Conservation (phyloP, 2,113 vertebrate species). For the Leuciscus idus region DNA sequence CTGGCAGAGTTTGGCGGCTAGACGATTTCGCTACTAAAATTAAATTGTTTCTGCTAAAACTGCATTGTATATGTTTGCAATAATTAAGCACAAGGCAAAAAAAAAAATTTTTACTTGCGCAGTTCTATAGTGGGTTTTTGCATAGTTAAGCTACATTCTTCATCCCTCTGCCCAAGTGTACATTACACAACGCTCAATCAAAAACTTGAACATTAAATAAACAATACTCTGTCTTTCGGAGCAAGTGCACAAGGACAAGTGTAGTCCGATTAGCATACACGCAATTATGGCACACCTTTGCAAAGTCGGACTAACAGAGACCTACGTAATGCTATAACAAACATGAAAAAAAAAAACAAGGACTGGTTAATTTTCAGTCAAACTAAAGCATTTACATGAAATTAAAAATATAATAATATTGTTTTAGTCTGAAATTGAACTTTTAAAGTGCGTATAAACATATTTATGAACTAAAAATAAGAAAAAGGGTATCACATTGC, state of each 20-base stretch:
- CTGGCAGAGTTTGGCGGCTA: not conserved
- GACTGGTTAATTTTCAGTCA: not conserved
- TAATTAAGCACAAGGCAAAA: not conserved
- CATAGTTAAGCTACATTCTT: not conserved
- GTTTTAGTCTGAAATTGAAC: not conserved
- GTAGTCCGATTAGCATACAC: not conserved
- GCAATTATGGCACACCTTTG: too few species aligned
- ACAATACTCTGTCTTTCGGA: not conserved
- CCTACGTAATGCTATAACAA: too few species aligned
- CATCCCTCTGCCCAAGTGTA: not conserved
- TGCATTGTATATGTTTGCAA: not conserved
- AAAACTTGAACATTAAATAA: not conserved
- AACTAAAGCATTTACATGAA: not conserved
- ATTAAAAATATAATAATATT: not conserved
- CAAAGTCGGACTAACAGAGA: too few species aligned
- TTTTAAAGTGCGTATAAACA: not conserved
- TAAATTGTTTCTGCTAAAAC: conserved; percentile 1
- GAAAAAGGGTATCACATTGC: not conserved
- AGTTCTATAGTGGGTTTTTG: not conserved
- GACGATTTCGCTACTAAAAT: not conserved
- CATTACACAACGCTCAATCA: not conserved
- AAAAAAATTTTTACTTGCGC: not conserved
- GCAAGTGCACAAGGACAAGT: not conserved
- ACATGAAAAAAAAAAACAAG: not conserved
- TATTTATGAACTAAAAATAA: not conserved